phyloP scores from a whole-genome alignment of 23 tunicate species.

The Halocynthia roretzi region DNA sequence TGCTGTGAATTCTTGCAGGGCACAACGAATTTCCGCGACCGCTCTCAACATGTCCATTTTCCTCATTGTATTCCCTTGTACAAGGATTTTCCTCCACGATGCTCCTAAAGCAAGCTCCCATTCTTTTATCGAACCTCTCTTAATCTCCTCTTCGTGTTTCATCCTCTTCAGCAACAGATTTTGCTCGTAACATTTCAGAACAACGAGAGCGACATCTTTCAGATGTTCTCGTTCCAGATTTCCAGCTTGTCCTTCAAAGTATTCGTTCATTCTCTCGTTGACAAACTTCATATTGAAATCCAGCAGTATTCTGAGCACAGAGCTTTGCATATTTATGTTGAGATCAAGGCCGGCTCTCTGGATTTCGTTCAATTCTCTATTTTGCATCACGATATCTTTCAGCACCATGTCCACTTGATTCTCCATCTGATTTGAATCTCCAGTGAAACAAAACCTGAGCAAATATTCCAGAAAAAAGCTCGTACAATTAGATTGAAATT shows the following conservation, averaged over 20 bases:
- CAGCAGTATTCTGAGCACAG: conserved; percentile 6
- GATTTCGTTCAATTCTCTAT: neutral
- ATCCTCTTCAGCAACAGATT: too few relatives aligned
- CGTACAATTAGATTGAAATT: conserved; percentile 37
- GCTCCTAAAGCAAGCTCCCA: conserved; percentile 3
- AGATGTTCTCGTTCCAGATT: neutral
- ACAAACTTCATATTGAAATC: neutral
- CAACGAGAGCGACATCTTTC: neutral
- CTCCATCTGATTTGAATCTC: neutral
- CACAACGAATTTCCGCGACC: conserved; percentile 4
- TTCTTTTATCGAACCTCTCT: neutral
- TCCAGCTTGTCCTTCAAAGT: neutral
- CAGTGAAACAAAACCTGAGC: conserved; percentile 45
- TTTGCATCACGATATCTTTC: neutral
- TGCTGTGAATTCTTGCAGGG: neutral
- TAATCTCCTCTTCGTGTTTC: too few relatives aligned
- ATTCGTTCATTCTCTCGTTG: neutral
- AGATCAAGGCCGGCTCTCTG: neutral
- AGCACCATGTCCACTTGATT: neutral
- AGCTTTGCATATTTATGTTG: conserved; percentile 3
- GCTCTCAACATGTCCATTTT: conserved; percentile 7
- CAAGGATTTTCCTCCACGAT: neutral
- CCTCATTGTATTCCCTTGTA: neutral
- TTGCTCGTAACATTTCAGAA: conserved; percentile 17
- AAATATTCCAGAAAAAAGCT: conserved; percentile 71